A percentile compares a stretch with the other conserved stretches of the same genome.
Conservation (phyloP, 2,888 invertebrate species). For the Amblyjoppa proteus region DNA sequence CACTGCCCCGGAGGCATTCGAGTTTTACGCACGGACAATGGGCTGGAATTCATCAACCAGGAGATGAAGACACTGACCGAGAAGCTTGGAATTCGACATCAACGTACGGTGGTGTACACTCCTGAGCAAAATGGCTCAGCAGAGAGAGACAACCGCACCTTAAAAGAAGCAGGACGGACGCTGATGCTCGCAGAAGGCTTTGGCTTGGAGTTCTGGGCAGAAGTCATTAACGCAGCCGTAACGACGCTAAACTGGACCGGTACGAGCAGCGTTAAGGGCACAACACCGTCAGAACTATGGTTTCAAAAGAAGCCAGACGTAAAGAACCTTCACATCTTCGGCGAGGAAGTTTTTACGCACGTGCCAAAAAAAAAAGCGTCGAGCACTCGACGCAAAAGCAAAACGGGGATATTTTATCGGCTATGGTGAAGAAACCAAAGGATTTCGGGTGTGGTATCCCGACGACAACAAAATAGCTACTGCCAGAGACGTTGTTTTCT, state of each 20-base stretch:
- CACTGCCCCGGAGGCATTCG: no score
- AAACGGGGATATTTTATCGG: conserved; percentile 36
- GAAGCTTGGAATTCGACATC: no score
- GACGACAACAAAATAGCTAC: conserved; percentile 31
- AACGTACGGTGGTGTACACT: conserved; percentile 55
- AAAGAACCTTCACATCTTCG: conserved; percentile 43
- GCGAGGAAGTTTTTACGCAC: conserved; percentile 54
- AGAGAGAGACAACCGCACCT: conserved; percentile 59
- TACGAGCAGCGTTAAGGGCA: conserved; percentile 28
- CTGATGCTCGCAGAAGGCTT: conserved; percentile 8
- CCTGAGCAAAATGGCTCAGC: conserved; percentile 63
- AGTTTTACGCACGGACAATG: no score
- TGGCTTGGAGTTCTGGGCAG: conserved; percentile 25
- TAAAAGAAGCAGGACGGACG: conserved; percentile 58
- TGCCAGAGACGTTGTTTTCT: conserved; percentile 41
- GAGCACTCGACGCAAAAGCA: conserved; percentile 23
- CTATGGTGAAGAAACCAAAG: conserved; percentile 51
- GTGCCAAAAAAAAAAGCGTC: not conserved
- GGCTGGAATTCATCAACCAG: no score
- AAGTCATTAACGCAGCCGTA: not conserved
- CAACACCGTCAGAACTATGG: conserved; percentile 49
- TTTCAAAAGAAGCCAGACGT: conserved; percentile 20
- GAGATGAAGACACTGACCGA: no score
- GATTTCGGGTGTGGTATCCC: conserved; percentile 48
- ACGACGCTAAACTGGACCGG: conserved; percentile 40